phyloP scores from a whole-genome alignment of 1,140 invertebrate species.

The Drosophila triauraria region DNA sequence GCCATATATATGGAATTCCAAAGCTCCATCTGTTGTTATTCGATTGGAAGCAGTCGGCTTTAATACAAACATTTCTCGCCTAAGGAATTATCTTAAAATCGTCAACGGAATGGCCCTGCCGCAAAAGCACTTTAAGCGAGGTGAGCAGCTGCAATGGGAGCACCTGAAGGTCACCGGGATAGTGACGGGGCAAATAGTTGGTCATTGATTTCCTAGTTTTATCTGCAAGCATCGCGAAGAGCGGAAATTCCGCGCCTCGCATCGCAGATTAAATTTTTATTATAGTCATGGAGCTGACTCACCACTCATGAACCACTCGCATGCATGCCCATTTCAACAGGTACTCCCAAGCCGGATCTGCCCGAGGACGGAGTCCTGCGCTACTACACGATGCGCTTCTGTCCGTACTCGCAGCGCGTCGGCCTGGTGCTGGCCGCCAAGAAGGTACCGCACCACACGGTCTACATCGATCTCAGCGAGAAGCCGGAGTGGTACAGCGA shows the following conservation, averaged over 20 bases:
- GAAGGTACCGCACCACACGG: conserved; percentile 92
- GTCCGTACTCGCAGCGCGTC: conserved; percentile 95
- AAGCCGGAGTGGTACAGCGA: conserved; percentile 93
- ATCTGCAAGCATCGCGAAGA: conserved; percentile 19
- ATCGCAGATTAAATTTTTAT: conserved; percentile 25
- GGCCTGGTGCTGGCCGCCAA: conserved; percentile 93
- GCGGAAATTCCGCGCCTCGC: conserved; percentile 10
- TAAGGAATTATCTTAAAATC: conserved; percentile 11
- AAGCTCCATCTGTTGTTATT: conserved; percentile 1
- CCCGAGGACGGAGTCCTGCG: conserved; percentile 89
- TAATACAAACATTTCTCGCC: conserved; percentile 15
- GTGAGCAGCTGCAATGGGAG: conserved; percentile 43
- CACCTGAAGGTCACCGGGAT: conserved; percentile 34
- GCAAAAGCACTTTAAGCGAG: conserved; percentile 67
- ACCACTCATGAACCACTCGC: conserved; percentile 20
- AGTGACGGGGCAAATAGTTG: conserved; percentile 28
- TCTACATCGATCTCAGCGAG: conserved; percentile 92
- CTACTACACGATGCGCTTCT: conserved; percentile 95
- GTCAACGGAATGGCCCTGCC: conserved; percentile 51
- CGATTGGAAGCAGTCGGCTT: conserved; percentile 2
- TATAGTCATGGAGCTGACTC: conserved; percentile 9
- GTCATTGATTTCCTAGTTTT: conserved; percentile 40
- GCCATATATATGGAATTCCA: conserved; percentile 20
- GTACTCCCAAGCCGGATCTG: conserved; percentile 88
- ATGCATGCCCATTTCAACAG: conserved; percentile 83